Evolutionary conservation across 2,797 vertebrate species (phyloP).

Genomic region (Numenius phaeopus): DNA sequence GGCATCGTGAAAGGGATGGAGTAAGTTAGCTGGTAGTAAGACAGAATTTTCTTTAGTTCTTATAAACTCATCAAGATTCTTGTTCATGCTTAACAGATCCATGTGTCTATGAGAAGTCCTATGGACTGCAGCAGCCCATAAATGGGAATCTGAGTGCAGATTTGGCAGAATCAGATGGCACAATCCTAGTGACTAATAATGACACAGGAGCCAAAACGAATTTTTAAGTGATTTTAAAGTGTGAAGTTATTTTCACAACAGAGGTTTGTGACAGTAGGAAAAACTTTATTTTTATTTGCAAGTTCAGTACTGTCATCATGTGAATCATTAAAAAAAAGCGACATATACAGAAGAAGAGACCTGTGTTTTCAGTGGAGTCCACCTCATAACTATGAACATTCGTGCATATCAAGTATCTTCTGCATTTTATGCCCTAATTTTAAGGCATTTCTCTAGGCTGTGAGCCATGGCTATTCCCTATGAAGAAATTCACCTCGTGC

Average conservation of each 20-base stretch:
- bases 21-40: not conserved
- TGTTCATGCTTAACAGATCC: not conserved
- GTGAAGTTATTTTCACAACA: not conserved
- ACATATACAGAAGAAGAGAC: not conserved
- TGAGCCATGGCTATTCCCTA: not conserved
- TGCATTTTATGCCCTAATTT: not conserved
- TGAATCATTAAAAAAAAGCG: accelerated
- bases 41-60: not conserved
- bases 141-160: not conserved
- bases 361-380: not conserved
- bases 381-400: not conserved
- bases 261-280: not conserved
- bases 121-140: not conserved
- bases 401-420: not conserved
- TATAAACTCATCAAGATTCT: not conserved
- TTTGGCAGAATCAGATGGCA: not conserved
- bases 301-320: not conserved
- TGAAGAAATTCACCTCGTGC: not conserved
- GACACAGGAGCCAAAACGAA: not conserved
- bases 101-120: not conserved
- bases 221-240: not conserved
- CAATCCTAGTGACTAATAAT: not conserved
- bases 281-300: not conserved
- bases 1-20: not conserved
- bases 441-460: not conserved